A percentile compares a stretch with the other conserved stretches of the same genome.
Conservation (phyloP, 1,140 invertebrate species). For the Harpegnathos saltator region DNA sequence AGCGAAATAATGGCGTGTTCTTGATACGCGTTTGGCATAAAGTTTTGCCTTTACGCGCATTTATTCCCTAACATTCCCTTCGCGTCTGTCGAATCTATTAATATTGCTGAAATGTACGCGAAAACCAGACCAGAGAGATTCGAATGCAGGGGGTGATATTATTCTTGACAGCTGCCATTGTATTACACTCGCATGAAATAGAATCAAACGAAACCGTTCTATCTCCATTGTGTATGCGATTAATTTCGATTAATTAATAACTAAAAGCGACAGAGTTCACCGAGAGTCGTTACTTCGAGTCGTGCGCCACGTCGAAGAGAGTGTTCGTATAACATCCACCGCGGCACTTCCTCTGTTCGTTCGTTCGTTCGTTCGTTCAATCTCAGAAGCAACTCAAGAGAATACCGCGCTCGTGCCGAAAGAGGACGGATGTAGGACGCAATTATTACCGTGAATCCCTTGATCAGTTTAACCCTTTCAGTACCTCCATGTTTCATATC, state of each 20-base stretch:
- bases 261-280: constrained; percentile 32
- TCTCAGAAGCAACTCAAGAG: constrained; percentile 40
- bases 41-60: background rate
- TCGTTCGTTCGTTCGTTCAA: constrained; percentile 19
- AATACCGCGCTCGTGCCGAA: constrained; percentile 30
- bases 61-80: background rate
- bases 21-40: background rate
- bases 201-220: constrained; percentile 6
- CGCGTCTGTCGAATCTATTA: background rate
- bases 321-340: constrained; percentile 15
- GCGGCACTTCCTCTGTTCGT: constrained; percentile 19
- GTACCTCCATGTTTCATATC: background rate
- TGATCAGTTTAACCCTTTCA: constrained; percentile 15
- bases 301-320: constrained; percentile 17
- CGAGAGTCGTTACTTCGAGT: constrained; percentile 24
- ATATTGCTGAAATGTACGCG: background rate
- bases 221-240: background rate
- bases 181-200: constrained; percentile 12
- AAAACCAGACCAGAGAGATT: constrained; percentile 6
- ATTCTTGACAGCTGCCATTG: constrained; percentile 16
- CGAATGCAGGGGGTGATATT: background rate
- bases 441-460: background rate
- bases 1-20: constrained; percentile 25
- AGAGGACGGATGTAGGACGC: constrained; percentile 10
- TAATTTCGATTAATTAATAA: constrained; percentile 47